These are phyloP conservation scores for Cotesia typhae DNA, from an alignment of 1,140 invertebrate species.

Conservation along the genomic window DNA sequence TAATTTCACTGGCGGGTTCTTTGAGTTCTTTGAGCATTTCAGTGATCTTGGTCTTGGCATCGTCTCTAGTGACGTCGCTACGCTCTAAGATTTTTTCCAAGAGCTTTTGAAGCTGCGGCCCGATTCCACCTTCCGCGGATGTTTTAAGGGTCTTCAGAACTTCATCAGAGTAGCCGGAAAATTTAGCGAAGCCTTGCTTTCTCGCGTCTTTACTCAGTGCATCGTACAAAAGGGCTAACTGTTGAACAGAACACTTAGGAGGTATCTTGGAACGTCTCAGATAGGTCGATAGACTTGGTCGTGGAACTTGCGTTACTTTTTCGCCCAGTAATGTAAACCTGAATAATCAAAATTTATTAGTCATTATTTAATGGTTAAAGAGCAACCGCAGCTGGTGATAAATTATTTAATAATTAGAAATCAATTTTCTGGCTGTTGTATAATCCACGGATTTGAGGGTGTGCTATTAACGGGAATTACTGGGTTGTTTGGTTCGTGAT, in stretches of 20 bases:
- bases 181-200: slow-evolving; percentile 57
- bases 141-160: slow-evolving; percentile 49
- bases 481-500: too few relatives aligned
- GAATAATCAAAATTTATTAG: slow-evolving; percentile 25
- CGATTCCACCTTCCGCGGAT: slow-evolving; percentile 53
- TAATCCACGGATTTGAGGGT: too few relatives aligned
- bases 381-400: neutral
- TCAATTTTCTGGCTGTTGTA: too few relatives aligned
- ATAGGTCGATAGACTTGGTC: slow-evolving; percentile 54
- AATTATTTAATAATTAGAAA: neutral
- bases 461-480: too few relatives aligned
- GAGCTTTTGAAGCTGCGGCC: slow-evolving; percentile 51
- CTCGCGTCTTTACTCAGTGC: slow-evolving; percentile 58
- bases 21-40: slow-evolving; percentile 45
- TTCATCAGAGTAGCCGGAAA: slow-evolving; percentile 54
- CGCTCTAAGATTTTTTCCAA: slow-evolving; percentile 50
- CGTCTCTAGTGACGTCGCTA: slow-evolving; percentile 56
- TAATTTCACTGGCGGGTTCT: slow-evolving; percentile 51
- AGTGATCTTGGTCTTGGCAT: slow-evolving; percentile 48
- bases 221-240: slow-evolving; percentile 56
- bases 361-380: neutral
- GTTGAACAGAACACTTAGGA: slow-evolving; percentile 48
- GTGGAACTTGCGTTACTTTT: slow-evolving; percentile 57
- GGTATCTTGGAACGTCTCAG: slow-evolving; percentile 50
- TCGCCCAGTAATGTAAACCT: slow-evolving; percentile 57